phyloP scores from a whole-genome alignment of 2,113 vertebrate species.

The Perccottus glenii region DNA sequence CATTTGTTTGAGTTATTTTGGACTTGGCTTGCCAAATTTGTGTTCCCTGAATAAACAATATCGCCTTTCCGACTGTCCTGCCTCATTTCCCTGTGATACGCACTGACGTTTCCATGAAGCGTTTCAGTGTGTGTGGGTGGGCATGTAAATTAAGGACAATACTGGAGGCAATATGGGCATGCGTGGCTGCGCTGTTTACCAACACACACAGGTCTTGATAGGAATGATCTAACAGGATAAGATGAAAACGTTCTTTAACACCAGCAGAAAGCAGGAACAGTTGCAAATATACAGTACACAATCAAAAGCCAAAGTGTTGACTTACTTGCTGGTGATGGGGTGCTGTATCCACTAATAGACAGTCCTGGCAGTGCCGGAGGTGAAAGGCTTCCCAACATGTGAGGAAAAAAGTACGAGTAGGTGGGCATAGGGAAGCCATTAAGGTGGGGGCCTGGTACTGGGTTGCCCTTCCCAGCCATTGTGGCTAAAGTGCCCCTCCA shows the following conservation, averaged over 20 bases:
- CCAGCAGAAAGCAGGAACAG: conserved; percentile 27
- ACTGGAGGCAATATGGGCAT: conserved; percentile 54
- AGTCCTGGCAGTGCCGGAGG: conserved; percentile 87
- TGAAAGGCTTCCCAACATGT: conserved; percentile 92
- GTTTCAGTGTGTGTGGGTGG: conserved; percentile 43
- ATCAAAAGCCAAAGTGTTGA: conserved; percentile 45
- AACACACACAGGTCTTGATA: conserved; percentile 47
- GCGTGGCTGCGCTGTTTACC: too few species aligned
- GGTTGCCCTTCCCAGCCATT: conserved; percentile 97
- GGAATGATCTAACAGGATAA: conserved; percentile 44
- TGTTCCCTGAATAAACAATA: conserved; percentile 57
- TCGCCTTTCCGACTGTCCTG: conserved; percentile 49
- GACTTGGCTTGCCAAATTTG: conserved; percentile 48
- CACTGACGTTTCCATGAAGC: conserved; percentile 46
- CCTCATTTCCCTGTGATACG: conserved; percentile 57
- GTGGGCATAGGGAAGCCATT: conserved; percentile 91
- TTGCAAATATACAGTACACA: conserved; percentile 15
- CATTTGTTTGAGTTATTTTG: conserved; percentile 53
- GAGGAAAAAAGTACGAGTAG: conserved; percentile 97
- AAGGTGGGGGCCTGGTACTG: conserved; percentile 85
- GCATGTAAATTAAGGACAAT: conserved; percentile 68
- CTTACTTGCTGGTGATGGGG: conserved; percentile 97
- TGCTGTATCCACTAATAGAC: conserved; percentile 95
- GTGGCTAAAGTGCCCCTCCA: conserved; percentile 62
- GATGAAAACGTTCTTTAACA: conserved; percentile 58